Evolutionary conservation across 2,888 invertebrate genomes (phyloP).

Genomic region (Ectobius pallidus): DNA sequence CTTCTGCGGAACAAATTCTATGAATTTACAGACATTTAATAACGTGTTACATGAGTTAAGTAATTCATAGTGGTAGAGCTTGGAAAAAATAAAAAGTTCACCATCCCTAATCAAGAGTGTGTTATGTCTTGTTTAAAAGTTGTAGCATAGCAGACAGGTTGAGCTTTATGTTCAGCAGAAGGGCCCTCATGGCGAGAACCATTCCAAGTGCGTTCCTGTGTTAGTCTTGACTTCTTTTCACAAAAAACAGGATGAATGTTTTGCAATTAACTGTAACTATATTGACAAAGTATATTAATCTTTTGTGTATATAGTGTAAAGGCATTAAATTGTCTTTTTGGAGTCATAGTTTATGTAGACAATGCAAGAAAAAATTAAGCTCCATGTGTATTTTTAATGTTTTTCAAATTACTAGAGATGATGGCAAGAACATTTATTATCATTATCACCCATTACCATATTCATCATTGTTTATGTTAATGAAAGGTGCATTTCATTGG

Average conservation of each 20-base stretch:
- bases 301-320: conserved; percentile 60
- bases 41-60: background rate
- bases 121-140: conserved; percentile 16
- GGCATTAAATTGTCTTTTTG: conserved; percentile 52
- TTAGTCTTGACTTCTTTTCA: conserved; percentile 16
- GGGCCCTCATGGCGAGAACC: conserved; percentile 2
- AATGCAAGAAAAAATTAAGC: conserved; percentile 50
- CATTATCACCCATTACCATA: conserved; percentile 33
- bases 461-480: conserved; percentile 8
- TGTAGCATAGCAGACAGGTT: conserved; percentile 18
- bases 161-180: background rate
- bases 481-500: conserved; percentile 39
- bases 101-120: conserved; percentile 7
- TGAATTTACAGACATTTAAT: background rate
- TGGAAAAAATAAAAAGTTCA: conserved; percentile 11
- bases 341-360: conserved; percentile 42
- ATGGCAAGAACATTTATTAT: conserved; percentile 43
- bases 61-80: conserved; percentile 17
- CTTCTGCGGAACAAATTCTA: background rate
- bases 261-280: conserved; percentile 37
- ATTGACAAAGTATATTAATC: conserved; percentile 41
- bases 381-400: conserved; percentile 48
- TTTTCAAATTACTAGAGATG: conserved; percentile 43
- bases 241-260: conserved; percentile 32
- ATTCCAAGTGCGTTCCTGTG: conserved; percentile 28